Evolutionary conservation across 2,113 vertebrate genomes (phyloP).

Genomic region (Scomber scombrus): DNA sequence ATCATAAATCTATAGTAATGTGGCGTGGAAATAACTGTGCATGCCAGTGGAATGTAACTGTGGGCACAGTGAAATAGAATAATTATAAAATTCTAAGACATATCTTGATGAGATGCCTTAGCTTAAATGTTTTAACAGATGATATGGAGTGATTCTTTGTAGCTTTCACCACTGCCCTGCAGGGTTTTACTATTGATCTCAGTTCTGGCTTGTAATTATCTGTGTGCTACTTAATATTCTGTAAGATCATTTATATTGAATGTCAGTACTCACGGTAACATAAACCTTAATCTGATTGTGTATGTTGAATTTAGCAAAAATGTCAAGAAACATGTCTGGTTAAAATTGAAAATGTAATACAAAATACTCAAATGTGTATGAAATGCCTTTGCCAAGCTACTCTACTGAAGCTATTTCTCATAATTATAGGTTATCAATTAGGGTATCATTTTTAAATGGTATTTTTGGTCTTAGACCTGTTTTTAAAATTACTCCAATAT

Average conservation of each 20-base stretch:
- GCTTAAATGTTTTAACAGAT: background rate
- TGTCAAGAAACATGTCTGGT: background rate
- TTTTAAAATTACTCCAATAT: background rate
- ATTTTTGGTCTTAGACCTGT: too few relatives aligned
- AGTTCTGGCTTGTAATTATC: background rate
- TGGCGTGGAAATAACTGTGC: background rate
- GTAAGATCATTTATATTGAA: background rate
- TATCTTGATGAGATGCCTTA: background rate
- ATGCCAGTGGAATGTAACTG: background rate
- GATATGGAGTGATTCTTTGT: background rate
- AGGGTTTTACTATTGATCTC: constrained; percentile 17
- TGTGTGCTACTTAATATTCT: background rate
- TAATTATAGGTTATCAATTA: too few relatives aligned
- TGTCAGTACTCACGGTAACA: background rate
- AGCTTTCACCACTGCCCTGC: background rate
- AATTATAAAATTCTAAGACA: background rate
- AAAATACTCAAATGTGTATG: background rate
- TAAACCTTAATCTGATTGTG: background rate
- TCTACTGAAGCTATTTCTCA: too few relatives aligned
- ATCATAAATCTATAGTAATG: background rate
- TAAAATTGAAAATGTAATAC: background rate
- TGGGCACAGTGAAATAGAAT: background rate
- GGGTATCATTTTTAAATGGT: too few relatives aligned
- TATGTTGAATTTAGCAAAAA: background rate
- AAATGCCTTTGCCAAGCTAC: too few relatives aligned